These are phyloP conservation scores for Scaptomyza pallida DNA, from an alignment of 1,140 invertebrate genomes.

Conservation along the genomic window DNA sequence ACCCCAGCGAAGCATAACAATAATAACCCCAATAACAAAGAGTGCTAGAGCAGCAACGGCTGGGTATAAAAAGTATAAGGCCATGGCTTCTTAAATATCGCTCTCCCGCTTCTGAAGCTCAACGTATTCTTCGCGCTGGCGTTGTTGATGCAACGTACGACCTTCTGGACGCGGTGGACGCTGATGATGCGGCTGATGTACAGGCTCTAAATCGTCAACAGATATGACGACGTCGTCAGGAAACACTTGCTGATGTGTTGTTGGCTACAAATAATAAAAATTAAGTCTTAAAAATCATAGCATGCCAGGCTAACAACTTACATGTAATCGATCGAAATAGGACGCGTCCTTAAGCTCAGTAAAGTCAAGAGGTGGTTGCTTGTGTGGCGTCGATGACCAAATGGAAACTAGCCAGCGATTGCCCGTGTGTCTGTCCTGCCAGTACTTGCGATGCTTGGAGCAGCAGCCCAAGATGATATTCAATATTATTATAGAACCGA, in stretches of 20 bases:
- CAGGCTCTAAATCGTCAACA: conserved; percentile 70
- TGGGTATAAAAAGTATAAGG: conserved; percentile 90
- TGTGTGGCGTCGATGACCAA: conserved; percentile 92
- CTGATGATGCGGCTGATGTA: conserved; percentile 70
- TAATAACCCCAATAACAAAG: conserved; percentile 90
- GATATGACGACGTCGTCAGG: conserved; percentile 72
- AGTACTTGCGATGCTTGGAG: conserved; percentile 91
- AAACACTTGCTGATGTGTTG: conserved; percentile 75
- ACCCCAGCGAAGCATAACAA: conserved; percentile 90
- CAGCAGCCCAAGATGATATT: conserved; percentile 92
- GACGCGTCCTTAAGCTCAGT: conserved; percentile 88
- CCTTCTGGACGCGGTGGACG: conserved; percentile 74
- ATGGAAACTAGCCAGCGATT: conserved; percentile 93
- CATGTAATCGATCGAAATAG: conserved; percentile 74
- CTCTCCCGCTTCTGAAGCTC: conserved; percentile 92
- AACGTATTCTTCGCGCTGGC: conserved; percentile 87
- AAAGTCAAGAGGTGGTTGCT: conserved; percentile 92
- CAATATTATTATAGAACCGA: conserved; percentile 88
- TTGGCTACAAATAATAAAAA: conserved; percentile 53
- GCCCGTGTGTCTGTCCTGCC: conserved; percentile 92
- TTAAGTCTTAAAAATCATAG: not conserved
- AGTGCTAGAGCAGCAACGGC: conserved; percentile 89
- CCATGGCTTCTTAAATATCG: conserved; percentile 89
- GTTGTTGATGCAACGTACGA: conserved; percentile 74
- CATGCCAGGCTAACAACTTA: conserved; percentile 32